phyloP scores from a whole-genome alignment of 2,797 vertebrate genomes.

The Bryconaethiops microstoma region DNA sequence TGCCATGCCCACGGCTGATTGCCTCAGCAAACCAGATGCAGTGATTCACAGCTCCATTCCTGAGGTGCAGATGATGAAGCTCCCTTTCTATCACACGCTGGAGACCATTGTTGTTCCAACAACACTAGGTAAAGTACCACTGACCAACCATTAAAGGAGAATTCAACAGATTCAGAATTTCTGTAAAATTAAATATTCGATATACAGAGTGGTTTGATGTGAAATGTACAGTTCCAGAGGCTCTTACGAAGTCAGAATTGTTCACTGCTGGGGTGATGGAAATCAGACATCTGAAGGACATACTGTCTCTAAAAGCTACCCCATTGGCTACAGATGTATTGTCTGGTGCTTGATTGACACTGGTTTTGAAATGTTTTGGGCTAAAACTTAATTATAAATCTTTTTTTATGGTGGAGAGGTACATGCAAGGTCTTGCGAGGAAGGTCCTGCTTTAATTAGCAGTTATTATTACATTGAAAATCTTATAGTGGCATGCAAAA shows the following conservation, averaged over 20 bases:
- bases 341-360: too few relatives aligned
- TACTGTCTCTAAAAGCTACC: too few relatives aligned
- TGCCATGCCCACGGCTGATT: background rate
- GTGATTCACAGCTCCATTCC: conserved; percentile 68
- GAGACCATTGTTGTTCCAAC: conserved; percentile 83
- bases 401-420: too few relatives aligned
- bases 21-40: conserved; percentile 77
- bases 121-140: conserved; percentile 74
- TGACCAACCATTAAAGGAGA: background rate
- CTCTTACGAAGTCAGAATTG: background rate
- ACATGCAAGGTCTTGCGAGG: too few relatives aligned
- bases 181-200: background rate
- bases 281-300: background rate
- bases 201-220: background rate
- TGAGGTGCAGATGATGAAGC: conserved; percentile 79
- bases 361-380: too few relatives aligned
- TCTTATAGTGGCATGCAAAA: too few relatives aligned
- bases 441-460: too few relatives aligned
- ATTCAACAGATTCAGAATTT: background rate
- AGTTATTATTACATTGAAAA: too few relatives aligned
- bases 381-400: too few relatives aligned
- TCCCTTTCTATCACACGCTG: conserved; percentile 85
- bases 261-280: background rate
- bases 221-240: background rate
- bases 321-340: too few relatives aligned